phyloP scores from a whole-genome alignment of 2,797 vertebrate genomes.

The Babyrousa celebensis region DNA sequence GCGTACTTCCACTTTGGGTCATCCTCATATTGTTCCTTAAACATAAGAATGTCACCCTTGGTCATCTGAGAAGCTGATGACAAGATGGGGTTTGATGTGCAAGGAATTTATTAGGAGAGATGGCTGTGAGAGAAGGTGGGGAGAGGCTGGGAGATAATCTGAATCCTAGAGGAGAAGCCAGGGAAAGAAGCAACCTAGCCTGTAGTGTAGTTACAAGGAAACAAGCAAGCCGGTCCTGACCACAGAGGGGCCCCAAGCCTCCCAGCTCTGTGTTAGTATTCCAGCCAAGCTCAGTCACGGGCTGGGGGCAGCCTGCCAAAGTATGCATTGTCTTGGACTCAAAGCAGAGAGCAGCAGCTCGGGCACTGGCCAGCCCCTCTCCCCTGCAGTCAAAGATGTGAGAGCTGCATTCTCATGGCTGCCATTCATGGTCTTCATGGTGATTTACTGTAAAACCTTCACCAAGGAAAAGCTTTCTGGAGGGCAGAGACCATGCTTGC shows the following conservation, averaged over 20 bases:
- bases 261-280: not conserved
- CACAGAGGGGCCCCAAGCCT: not conserved
- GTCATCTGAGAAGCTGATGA: not conserved
- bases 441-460: not conserved
- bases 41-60: not conserved
- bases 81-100: not conserved
- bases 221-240: not conserved
- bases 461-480: not conserved
- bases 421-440: not conserved
- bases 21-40: not conserved
- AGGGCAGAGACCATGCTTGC: not conserved
- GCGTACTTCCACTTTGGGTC: not conserved
- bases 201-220: not conserved
- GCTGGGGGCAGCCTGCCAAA: not conserved
- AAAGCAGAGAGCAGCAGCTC: not conserved
- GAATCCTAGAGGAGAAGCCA: no score
- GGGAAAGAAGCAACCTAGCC: not conserved
- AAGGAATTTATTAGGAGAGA: not conserved
- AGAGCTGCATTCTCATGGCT: not conserved
- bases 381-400: not conserved
- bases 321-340: not conserved
- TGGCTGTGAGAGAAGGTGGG: not conserved
- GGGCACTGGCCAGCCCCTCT: not conserved
- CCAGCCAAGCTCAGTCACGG: not conserved
- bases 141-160: not conserved